Evolutionary conservation across 2,113 vertebrate genomes (phyloP), one percentile per base, ranked within the genome.

Genomic region (Rhinolophus ferrumequinum): DNA sequence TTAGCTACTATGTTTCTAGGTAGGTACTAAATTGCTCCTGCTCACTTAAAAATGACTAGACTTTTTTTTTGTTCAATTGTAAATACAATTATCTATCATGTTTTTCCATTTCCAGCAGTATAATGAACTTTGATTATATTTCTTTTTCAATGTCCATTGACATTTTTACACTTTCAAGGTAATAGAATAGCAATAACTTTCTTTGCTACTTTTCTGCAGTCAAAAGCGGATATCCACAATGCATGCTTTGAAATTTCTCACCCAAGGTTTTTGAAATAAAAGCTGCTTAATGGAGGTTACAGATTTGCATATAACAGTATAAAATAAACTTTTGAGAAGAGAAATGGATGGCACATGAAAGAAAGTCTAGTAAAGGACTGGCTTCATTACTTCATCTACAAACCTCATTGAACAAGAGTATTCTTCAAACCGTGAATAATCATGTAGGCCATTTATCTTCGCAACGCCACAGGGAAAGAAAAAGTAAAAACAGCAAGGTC

Each of bases 241-340:
- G 41, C 8, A 47, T 38, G 41, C 75, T 97, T 96, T 96, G 88
- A 96, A 97, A 96, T 91, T 90, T 94, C 56, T 93, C 85, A 91
- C 33, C 64, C 75, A 96, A 95, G 76, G 33, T 88, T 96, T 96
- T 96, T 97, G 88, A 96, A 97, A 72, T 44, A 88, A 30, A 96
- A 94, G 16, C 60, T 93, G 66, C 79, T 90, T 96, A 69, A 94
- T 66, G 82, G 81, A 88, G 33, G 76, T 81, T 95, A 70, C 33
- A 88, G 2, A 96, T 96, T 96, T 97, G 85, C 85, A 96, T 73
- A 60, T 73, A 91, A 95, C 26, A 96, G 19, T 70, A 33, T 91
- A 85, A 95, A 94, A 67, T 72, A 84, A 95, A 88, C 80, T 96
- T 96, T 83, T 93, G 90, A 95, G 85, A 88, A 73, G 70, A 97